Evolutionary conservation across 2,113 vertebrate genomes (phyloP).

Genomic region (Colossoma macropomum): DNA sequence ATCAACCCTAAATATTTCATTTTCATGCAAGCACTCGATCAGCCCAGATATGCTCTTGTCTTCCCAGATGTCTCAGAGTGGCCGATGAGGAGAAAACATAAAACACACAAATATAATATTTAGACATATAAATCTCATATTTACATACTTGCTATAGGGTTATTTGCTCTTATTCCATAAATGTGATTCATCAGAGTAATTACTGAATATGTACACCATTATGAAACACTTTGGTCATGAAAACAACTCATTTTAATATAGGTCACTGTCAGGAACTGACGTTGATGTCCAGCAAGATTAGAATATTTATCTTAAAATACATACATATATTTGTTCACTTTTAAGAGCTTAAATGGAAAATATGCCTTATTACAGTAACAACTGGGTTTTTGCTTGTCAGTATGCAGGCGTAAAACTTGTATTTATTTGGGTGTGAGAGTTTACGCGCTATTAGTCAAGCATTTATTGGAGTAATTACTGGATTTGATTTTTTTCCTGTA

Average conservation of each 20-base stretch:
- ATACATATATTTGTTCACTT: too few relatives aligned
- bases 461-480: not conserved
- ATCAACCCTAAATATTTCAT: not conserved
- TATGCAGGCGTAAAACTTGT: not conserved
- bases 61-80: not conserved
- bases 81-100: not conserved
- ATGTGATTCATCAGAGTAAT: not conserved
- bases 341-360: too few relatives aligned
- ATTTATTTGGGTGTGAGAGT: not conserved
- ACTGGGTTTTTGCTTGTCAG: not conserved
- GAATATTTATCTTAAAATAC: too few relatives aligned
- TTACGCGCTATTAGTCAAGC: not conserved
- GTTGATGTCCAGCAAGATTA: too few relatives aligned
- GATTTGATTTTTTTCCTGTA: not conserved
- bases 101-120: not conserved
- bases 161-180: not conserved
- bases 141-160: too few relatives aligned
- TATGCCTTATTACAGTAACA: not conserved
- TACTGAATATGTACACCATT: not conserved
- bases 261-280: too few relatives aligned
- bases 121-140: not conserved
- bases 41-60: not conserved
- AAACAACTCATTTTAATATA: not conserved
- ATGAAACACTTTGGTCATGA: not conserved
- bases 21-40: not conserved